phyloP scores from a whole-genome alignment of 2,797 vertebrate species.

The Gallirallus australis region DNA sequence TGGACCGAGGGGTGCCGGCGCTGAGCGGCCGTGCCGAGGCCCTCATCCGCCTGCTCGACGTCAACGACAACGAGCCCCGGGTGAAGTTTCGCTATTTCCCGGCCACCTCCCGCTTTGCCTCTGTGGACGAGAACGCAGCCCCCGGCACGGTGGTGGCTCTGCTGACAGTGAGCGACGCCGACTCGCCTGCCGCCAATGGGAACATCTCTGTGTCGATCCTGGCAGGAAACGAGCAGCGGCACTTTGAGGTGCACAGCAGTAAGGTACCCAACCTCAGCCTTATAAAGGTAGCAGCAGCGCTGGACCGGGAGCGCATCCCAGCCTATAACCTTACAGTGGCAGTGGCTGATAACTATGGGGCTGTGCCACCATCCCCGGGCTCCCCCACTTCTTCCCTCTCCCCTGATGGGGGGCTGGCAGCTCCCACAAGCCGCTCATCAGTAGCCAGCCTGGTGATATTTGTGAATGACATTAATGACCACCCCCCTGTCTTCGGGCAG shows the following conservation, averaged over 20 bases:
- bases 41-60: constrained; percentile 90
- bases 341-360: constrained; percentile 86
- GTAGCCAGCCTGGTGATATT: constrained; percentile 97
- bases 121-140: constrained; percentile 95
- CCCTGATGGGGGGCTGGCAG: constrained; percentile 72
- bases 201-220: constrained; percentile 97
- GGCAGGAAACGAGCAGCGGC: constrained; percentile 94
- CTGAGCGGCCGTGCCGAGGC: constrained; percentile 92
- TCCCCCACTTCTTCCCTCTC: background rate
- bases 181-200: constrained; percentile 92
- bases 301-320: constrained; percentile 95
- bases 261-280: constrained; percentile 95
- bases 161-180: constrained; percentile 94
- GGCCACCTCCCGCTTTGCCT: constrained; percentile 94
- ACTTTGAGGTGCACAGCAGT: constrained; percentile 96
- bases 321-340: constrained; percentile 97
- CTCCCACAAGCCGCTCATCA: constrained; percentile 87
- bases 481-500: constrained; percentile 94
- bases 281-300: constrained; percentile 94
- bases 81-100: constrained; percentile 98
- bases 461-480: constrained; percentile 97
- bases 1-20: constrained; percentile 89
- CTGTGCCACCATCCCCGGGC: background rate
- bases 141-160: constrained; percentile 95
- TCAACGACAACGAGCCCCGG: constrained; percentile 96